Base-by-base conservation (phyloP, 2,888 invertebrate genomes). In the Mesochorus sp. region DNA sequence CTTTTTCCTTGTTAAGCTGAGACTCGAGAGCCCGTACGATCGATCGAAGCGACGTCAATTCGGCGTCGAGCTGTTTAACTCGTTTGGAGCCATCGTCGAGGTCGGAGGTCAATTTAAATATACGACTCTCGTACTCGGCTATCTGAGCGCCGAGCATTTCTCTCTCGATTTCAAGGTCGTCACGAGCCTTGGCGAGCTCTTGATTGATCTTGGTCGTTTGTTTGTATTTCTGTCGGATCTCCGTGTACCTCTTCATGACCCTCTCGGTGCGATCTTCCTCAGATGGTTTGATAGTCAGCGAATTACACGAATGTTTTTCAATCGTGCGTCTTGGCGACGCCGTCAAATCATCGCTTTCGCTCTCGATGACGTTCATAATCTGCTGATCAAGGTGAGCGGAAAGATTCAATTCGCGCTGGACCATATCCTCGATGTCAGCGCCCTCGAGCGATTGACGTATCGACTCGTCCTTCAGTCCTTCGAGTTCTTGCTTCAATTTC, bases 341-440 rank as follows among this genome's bases (percentile, higher is more conserved):
- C 3, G 79, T 71, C 0, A 81, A 77, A 2, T 87, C 86, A 17
- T 88, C 88, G 0, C 80, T 51, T 12, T 91, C 90, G 70, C 92
- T 92, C 76, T 93, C 93, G 14, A 94, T 92, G 0, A 93, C 94
- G 64, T 91, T 92, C 26, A 94, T 88, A 37, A 94, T 93, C 80
- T 93, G 93, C 1, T 92, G 92, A 84, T 94, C 94, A 21, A 94
- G 87, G 79, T 92, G 92, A 0, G 93, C 94, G 0, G 94, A 94
- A 76, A 93, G 92, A 85, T 94, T 93, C 0, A 94, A 84, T 83
- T 94, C 94, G 76, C 93, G 92, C 53, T 93, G 93, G 1, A 94
- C 92, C 89, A 88, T 90, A 12, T 89, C 89, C 47, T 87, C 87
- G 55, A 88, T 89, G n/a, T 90, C 88, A 1, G 82, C 86, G 1